These are phyloP conservation scores for Abrostola triplasia DNA, from an alignment of 2,888 invertebrate genomes.

Conservation along the genomic window DNA sequence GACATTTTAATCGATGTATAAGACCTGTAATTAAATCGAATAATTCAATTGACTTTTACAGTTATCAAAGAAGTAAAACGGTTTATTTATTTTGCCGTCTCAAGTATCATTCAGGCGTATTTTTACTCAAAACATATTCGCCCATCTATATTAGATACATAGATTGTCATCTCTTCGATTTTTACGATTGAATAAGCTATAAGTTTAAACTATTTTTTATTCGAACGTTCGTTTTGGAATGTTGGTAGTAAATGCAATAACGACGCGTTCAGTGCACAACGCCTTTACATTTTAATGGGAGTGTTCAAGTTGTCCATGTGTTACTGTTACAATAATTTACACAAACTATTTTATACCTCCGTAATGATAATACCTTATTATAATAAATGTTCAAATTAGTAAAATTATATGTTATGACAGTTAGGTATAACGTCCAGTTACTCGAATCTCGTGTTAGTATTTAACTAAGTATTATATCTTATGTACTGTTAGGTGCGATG, in stretches of 20 bases:
- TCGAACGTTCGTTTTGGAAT: constrained; percentile 41
- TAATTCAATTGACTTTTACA: not conserved
- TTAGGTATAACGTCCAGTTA: constrained; percentile 54
- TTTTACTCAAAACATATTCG: not conserved
- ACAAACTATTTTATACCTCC: constrained; percentile 61
- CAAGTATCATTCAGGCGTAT: not conserved
- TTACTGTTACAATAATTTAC: constrained; percentile 54
- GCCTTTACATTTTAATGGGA: constrained; percentile 48
- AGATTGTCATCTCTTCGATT: constrained; percentile 7
- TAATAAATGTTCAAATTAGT: constrained; percentile 49
- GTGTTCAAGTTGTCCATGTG: constrained; percentile 55
- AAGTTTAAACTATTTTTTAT: constrained; percentile 28
- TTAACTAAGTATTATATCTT: constrained; percentile 14
- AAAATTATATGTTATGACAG: constrained; percentile 35
- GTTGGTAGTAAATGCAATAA: constrained; percentile 46
- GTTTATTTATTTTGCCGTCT: not conserved
- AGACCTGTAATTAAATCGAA: not conserved
- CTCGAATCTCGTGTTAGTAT: constrained; percentile 45
- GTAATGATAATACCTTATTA: constrained; percentile 38
- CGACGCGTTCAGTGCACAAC: constrained; percentile 52
- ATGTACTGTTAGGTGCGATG: not conserved
- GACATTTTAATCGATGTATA: constrained; percentile 3
- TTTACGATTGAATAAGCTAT: constrained; percentile 31
- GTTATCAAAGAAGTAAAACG: not conserved
- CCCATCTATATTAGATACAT: too few relatives aligned